Evolutionary conservation across 2,113 vertebrate genomes (phyloP), one percentile per base, ranked within the genome.

Genomic region (Rhineura floridana): DNA sequence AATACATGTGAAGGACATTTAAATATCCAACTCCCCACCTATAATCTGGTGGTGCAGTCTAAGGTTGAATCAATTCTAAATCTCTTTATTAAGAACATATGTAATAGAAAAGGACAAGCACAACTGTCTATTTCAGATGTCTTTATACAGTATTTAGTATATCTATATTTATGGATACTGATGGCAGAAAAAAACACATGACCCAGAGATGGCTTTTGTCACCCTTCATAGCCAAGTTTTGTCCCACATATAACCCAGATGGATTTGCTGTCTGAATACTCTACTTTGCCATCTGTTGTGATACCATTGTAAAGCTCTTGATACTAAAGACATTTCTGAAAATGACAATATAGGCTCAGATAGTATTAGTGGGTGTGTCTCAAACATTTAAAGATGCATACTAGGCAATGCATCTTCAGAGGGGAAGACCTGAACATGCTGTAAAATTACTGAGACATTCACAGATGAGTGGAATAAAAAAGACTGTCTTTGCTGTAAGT

Each of bases 221-320:
- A 63, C 67, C 28, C 63, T 73, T 15, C 15, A 48, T 28, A 25
- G 67, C 21, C 33, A 11, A 78, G 36, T n/a, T 17, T 33, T 42
- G 52, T 30, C 36, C 19, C 2, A 19, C 69, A 8, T 39, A 30
- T 25, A 69, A 52, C n/a, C 42, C 46, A 55, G 36, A 87, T 80
- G 77, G 77, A n/a, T 44, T 65, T 86, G 39, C 21, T 86, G 42
- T 52, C 55, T 86, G 44, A 79, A 77, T 69, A 77, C 42, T 50
- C 21, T 86, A 55, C n/a, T 86, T 76, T 91, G 65, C 25, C 42
- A 83, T 69, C 84, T 77, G 62, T 67, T 42, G 83, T 87, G 70
- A 85, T 63, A 52, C 33, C 87, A 21, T 80, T 88, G 77, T 70
- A 82, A 82, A 44, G 19, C 44, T 76, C 52, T 30, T 59, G 30